Conservation (phyloP, 2,113 vertebrate genomes). For the Lucifuga dentata region DNA sequence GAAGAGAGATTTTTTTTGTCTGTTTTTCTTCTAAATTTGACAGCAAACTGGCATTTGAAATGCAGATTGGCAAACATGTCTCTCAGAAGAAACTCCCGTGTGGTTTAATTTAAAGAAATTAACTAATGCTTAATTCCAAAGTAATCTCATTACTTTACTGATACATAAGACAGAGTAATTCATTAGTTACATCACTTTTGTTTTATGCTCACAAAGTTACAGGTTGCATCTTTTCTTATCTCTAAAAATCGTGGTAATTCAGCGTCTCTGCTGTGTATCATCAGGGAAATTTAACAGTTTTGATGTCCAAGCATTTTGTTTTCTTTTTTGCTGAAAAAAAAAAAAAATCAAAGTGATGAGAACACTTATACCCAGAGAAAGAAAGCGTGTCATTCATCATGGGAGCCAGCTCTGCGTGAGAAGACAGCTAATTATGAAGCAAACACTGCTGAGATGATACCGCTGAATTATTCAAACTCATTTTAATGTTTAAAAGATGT, state of each 20-base stretch:
- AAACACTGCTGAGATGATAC: no score
- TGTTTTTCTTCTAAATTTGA: slow-evolving; percentile 12
- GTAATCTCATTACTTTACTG: background rate
- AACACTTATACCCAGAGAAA: no score
- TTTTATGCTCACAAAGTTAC: background rate
- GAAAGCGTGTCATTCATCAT: no score
- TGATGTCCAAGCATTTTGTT: no score
- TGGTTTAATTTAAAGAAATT: slow-evolving; percentile 12
- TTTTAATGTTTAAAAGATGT: no score
- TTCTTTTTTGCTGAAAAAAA: background rate
- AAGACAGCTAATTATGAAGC: no score
- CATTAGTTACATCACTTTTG: slow-evolving; percentile 1
- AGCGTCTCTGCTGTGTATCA: background rate
- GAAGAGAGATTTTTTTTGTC: background rate
- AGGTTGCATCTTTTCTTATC: background rate
- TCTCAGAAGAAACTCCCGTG: slow-evolving; percentile 24
- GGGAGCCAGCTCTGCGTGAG: no score
- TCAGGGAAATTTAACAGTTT: background rate
- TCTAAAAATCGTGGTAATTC: background rate
- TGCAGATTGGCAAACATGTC: slow-evolving; percentile 20
- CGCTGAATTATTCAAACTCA: no score
- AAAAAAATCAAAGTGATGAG: background rate
- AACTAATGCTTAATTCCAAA: slow-evolving; percentile 8
- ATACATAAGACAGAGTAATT: background rate
- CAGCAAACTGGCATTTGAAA: slow-evolving; percentile 11